Evolutionary conservation across 2,113 vertebrate species (phyloP).

Genomic region (Datnioides undecimradiatus): DNA sequence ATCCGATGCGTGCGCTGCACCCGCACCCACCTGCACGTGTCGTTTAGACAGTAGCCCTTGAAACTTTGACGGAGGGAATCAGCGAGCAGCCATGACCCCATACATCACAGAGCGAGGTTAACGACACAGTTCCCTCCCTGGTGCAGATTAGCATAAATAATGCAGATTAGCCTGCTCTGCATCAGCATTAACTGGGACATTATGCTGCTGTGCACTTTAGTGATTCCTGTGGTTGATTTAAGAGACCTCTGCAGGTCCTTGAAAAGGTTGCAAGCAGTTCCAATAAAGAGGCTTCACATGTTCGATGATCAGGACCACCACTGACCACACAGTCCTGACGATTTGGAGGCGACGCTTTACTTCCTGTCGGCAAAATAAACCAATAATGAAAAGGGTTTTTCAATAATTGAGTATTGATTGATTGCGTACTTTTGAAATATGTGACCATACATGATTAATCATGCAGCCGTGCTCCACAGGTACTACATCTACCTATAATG

Average conservation of each 20-base stretch:
- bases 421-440: neutral
- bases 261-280: constrained; percentile 26
- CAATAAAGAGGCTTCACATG: neutral
- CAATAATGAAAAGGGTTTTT: neutral
- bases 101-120: constrained; percentile 63
- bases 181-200: constrained; percentile 54
- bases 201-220: constrained; percentile 46
- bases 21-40: neutral
- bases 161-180: constrained; percentile 57
- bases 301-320: neutral
- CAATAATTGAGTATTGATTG: neutral
- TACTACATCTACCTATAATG: neutral
- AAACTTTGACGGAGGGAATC: constrained; percentile 33
- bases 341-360: neutral
- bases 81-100: constrained; percentile 34
- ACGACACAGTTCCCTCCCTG: constrained; percentile 52
- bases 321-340: neutral
- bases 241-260: constrained; percentile 45
- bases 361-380: neutral
- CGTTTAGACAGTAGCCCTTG: constrained; percentile 5
- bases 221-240: constrained; percentile 29
- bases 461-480: neutral
- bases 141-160: constrained; percentile 65
- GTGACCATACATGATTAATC: neutral
- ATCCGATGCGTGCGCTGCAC: neutral